A percentile compares a stretch with the other conserved stretches of the same genome.
Conservation (phyloP, 2,888 invertebrate genomes). For the Hirtodrosophila alboralis region DNA sequence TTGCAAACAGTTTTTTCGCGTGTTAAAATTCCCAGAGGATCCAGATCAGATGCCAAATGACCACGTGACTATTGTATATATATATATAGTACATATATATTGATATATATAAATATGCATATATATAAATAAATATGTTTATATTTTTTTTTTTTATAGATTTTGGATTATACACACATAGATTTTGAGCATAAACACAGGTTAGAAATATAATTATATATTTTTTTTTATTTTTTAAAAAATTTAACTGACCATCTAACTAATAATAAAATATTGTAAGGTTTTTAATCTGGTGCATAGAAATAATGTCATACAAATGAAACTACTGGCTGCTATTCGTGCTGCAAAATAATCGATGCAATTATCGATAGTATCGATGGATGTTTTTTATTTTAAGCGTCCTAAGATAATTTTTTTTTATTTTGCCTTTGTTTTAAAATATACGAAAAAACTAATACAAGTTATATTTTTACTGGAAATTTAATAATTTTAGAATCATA, state of each 20-base stretch:
- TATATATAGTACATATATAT: slow-evolving; percentile 38
- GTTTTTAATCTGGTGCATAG: slow-evolving; percentile 41
- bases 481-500: no score
- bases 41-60: slow-evolving; percentile 92
- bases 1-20: slow-evolving; percentile 82
- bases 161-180: slow-evolving; percentile 41
- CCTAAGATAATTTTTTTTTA: no score
- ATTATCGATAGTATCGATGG: no score
- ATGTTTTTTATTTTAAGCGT: no score
- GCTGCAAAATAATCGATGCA: no score
- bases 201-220: slow-evolving; percentile 26
- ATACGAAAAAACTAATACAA: no score
- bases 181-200: slow-evolving; percentile 32
- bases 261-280: slow-evolving; percentile 7
- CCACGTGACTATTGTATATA: slow-evolving; percentile 94
- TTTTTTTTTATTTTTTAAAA: slow-evolving; percentile 32
- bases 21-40: slow-evolving; percentile 89
- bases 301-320: slow-evolving; percentile 28
- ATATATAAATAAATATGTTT: slow-evolving; percentile 15
- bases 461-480: no score
- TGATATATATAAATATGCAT: slow-evolving; percentile 14
- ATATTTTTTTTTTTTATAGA: no score
- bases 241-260: slow-evolving; percentile 40
- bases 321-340: slow-evolving; percentile 10
- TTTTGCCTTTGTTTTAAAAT: no score